Conservation (phyloP, 2,797 vertebrate species). For the Cephalopachus bancanus region DNA sequence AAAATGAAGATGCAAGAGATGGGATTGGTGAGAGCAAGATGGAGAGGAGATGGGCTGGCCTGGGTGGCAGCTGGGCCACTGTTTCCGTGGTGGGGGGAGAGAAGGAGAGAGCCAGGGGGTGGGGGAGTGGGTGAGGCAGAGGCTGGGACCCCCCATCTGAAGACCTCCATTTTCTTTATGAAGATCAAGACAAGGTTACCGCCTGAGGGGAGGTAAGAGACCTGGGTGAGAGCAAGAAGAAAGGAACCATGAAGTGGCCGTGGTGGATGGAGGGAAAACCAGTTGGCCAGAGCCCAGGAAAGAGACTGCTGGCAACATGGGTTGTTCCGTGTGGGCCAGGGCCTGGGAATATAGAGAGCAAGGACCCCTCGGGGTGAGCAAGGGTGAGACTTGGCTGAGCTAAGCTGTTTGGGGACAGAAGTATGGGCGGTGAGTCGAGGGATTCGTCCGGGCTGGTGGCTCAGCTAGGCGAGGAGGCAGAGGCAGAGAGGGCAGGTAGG, state of each 20-base stretch:
- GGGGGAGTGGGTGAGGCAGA: no score
- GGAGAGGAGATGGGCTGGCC: no score
- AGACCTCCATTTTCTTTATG: not conserved
- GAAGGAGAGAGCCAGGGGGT: not conserved
- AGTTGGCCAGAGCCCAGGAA: not conserved
- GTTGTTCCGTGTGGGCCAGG: not conserved
- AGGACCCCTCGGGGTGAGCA: no score
- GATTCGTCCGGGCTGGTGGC: not conserved
- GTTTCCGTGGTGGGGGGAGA: not conserved
- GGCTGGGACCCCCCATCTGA: no score
- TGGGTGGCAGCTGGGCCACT: not conserved
- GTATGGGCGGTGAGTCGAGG: not conserved
- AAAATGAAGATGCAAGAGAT: not conserved
- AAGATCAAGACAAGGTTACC: not conserved
- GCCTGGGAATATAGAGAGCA: no score
- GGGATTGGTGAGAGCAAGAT: no score
- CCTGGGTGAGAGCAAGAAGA: not conserved
- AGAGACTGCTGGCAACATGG: not conserved
- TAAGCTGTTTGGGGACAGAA: not conserved
- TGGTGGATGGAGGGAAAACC: not conserved
- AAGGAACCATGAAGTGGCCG: rapidly evolving
- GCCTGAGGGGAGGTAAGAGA: not conserved
- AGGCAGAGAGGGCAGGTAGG: not conserved
- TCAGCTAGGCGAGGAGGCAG: not conserved
- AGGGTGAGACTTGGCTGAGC: not conserved